Evolutionary conservation across 92 coral and sea anemone genomes (phyloP).

Genomic region (Palythoa caribaeorum): DNA sequence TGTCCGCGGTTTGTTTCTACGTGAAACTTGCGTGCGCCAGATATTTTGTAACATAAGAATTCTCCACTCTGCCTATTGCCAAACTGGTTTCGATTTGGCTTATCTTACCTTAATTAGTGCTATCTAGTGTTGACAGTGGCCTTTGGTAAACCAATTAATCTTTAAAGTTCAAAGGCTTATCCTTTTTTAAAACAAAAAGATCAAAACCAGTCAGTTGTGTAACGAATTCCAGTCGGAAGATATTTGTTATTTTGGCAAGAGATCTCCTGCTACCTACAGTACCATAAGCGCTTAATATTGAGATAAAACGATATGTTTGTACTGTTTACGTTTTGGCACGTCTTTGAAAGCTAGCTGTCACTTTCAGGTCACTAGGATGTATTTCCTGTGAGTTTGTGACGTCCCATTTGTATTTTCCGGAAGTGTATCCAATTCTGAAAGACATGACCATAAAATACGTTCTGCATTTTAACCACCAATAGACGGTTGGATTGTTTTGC

Average conservation of each 20-base stretch:
- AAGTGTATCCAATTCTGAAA: background rate
- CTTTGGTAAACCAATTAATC: slow-evolving; percentile 39
- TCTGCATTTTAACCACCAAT: no score
- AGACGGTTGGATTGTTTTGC: no score
- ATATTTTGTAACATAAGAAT: background rate
- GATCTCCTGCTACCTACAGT: background rate
- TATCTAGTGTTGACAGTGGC: slow-evolving; percentile 53
- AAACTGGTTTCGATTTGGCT: slow-evolving; percentile 31
- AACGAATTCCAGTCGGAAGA: background rate
- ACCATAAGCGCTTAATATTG: background rate
- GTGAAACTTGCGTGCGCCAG: slow-evolving; percentile 31
- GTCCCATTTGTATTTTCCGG: background rate
- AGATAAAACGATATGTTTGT: background rate
- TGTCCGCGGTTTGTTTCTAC: background rate
- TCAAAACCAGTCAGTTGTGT: background rate
- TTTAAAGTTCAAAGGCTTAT: slow-evolving; percentile 20
- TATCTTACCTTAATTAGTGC: slow-evolving; percentile 38
- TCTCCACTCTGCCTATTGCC: background rate
- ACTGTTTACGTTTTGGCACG: background rate
- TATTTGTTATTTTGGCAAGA: background rate
- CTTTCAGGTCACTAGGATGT: background rate
- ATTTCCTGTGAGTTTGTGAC: slow-evolving; percentile 35
- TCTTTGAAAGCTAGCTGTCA: background rate
- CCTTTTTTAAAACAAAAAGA: background rate
- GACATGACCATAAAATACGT: no score